These are phyloP conservation scores for Steinernema carpocapsae DNA, from an alignment of 2,888 invertebrate species.

Conservation along the genomic window DNA sequence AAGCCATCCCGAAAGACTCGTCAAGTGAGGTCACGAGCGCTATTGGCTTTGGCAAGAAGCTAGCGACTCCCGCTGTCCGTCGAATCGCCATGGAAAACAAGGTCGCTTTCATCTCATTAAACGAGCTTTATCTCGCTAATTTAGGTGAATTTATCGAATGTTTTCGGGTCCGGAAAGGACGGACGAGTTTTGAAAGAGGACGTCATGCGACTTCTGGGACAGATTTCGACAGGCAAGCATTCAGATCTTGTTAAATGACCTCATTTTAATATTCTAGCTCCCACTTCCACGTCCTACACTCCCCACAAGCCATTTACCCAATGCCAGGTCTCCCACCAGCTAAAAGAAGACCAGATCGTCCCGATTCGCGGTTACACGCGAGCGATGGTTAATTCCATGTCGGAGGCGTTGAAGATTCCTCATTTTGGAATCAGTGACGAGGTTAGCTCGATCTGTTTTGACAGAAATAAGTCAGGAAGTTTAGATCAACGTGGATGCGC, in stretches of 20 bases:
- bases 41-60: slow-evolving; percentile 70
- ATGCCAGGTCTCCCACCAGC: slow-evolving; percentile 14
- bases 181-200: slow-evolving; percentile 95
- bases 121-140: slow-evolving; percentile 47
- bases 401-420: slow-evolving; percentile 71
- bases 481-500: slow-evolving; percentile 64
- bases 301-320: neutral
- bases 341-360: slow-evolving; percentile 59
- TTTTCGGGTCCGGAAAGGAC: slow-evolving; percentile 83
- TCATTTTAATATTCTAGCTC: neutral
- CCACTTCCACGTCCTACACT: neutral
- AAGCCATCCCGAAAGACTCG: too few species aligned
- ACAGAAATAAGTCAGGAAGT: too few species aligned
- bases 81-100: slow-evolving; percentile 88
- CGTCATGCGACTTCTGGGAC: slow-evolving; percentile 74
- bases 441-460: too few species aligned
- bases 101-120: slow-evolving; percentile 72
- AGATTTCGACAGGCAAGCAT: slow-evolving; percentile 30
- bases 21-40: neutral
- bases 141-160: slow-evolving; percentile 77
- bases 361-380: slow-evolving; percentile 74
- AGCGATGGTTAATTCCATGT: slow-evolving; percentile 96
- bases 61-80: slow-evolving; percentile 92
- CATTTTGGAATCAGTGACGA: slow-evolving; percentile 94
- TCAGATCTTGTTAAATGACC: neutral